Evolutionary conservation across 2,888 invertebrate species (phyloP), one percentile per base, ranked within the genome.

Genomic region (Caenorhabditis zanzibari): DNA sequence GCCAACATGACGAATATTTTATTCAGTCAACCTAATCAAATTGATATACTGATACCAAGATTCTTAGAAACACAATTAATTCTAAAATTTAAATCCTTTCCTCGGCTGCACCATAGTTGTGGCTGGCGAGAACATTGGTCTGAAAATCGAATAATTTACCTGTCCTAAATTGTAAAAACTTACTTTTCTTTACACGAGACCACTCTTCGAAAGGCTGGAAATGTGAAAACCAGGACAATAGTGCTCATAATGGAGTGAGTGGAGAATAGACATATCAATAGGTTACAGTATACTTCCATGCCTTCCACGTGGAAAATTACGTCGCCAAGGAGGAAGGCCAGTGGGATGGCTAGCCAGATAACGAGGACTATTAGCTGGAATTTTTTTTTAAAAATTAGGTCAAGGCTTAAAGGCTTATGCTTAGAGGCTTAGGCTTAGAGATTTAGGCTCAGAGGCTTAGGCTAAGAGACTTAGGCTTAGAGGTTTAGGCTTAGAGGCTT

Each of bases 231-330:
- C 75, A 75, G 49, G 12, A 75, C 66, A 32, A 68, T 28, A 14
- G 75, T 75, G 38, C 66, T 75, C 6, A 58, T 35, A 5, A 75
- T 75, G n/a, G 75, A 75, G 44, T 75, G 75, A 24, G 75, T 75
- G 10, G 75, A 75, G 19, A 75, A 75, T 35, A 75, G 59, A 9
- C 75, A 75, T 26, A 75, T 75, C 7, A 75, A 59, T 5, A 66
- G 47, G 44, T 75, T 75, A 22, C 66, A 66, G 49, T 16, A 58
- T 4, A 35, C 24, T 35, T 75, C 66, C n/a, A 59, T 22, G 0
- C 75, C 66, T 47, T 66, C 66, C 9, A 75, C n/a, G 19, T 49
- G 32, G 12, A 75, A 26, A 49, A 75, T 56, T 0, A 75, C 75
- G 16, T 59, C 75, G 0, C 32, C 38, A 12, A 75, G 26, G 16